A percentile compares a stretch with the other conserved stretches of the same genome.
phyloP scores from a whole-genome alignment of 2,888 invertebrate species.

The Pristionchus exspectatus region DNA sequence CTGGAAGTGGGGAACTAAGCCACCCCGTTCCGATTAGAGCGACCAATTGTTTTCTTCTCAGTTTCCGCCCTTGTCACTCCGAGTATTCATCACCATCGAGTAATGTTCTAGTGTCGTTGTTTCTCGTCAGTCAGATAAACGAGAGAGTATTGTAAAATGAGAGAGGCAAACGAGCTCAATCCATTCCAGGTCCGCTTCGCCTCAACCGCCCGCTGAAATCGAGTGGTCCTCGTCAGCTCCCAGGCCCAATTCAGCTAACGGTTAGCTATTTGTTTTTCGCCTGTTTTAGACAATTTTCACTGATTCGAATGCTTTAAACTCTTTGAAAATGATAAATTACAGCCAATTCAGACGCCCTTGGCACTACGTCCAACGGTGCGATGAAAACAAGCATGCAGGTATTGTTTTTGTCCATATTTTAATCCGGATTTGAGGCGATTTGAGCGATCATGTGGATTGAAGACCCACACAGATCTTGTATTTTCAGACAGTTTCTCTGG shows the following conservation, averaged over 20 bases:
- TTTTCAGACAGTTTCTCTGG: constrained; percentile 51
- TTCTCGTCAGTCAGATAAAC: too few species aligned
- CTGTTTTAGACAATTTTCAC: too few species aligned
- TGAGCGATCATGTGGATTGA: too few species aligned
- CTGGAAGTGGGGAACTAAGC: too few species aligned
- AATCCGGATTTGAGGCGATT: background rate
- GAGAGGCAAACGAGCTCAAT: background rate
- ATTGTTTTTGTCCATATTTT: background rate
- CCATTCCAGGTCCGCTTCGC: constrained; percentile 55
- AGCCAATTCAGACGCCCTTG: background rate
- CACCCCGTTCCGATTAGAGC: too few species aligned
- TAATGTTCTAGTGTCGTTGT: too few species aligned
- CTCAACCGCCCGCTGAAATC: constrained; percentile 63
- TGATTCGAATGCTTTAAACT: background rate
- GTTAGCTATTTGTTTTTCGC: too few species aligned
- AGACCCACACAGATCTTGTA: background rate
- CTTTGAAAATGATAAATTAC: background rate
- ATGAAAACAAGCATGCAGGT: constrained; percentile 45
- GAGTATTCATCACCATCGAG: background rate
- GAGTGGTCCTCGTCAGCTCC: constrained; percentile 60
- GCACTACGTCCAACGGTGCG: background rate
- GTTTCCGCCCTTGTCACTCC: background rate
- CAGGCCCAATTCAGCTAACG: constrained; percentile 8
- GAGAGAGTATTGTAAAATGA: too few species aligned
- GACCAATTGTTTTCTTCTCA: background rate